phyloP scores from a whole-genome alignment of 1,140 invertebrate genomes.

The Caenorhabditis inopinata region DNA sequence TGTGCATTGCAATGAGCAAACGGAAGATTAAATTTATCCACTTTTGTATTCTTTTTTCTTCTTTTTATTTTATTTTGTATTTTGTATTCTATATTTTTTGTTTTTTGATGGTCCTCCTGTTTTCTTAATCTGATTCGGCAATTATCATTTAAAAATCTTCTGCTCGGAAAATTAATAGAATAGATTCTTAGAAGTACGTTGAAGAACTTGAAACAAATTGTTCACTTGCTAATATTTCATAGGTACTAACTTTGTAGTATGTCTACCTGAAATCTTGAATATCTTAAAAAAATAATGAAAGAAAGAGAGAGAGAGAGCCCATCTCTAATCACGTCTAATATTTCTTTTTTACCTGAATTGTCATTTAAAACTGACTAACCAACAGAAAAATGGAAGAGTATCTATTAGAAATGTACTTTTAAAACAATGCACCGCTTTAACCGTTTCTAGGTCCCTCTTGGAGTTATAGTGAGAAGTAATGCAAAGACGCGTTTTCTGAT shows the following conservation, averaged over 20 bases:
- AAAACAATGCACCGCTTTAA: neutral
- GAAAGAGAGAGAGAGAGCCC: neutral
- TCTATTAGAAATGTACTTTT: neutral
- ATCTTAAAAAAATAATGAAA: neutral
- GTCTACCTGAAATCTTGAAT: too few species aligned
- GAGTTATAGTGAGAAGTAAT: neutral
- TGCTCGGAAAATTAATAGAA: too few species aligned
- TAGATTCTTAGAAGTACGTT: too few species aligned
- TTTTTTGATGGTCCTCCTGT: too few species aligned
- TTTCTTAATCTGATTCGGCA: too few species aligned
- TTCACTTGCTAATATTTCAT: too few species aligned
- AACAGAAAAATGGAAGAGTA: neutral
- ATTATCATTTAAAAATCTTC: too few species aligned
- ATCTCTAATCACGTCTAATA: neutral
- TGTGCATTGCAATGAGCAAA: conserved; percentile 23
- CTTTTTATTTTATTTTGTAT: neutral
- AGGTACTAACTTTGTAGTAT: too few species aligned
- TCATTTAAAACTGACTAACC: neutral
- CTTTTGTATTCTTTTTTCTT: neutral
- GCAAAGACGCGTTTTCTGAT: too few species aligned
- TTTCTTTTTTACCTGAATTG: neutral
- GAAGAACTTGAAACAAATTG: too few species aligned
- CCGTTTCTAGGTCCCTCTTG: too few species aligned
- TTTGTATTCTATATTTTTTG: neutral
- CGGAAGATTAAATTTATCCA: neutral